A percentile compares a stretch with the other conserved stretches of the same genome.
Conservation (phyloP, 2,888 invertebrate genomes). For the Frankliniella intonsa region DNA sequence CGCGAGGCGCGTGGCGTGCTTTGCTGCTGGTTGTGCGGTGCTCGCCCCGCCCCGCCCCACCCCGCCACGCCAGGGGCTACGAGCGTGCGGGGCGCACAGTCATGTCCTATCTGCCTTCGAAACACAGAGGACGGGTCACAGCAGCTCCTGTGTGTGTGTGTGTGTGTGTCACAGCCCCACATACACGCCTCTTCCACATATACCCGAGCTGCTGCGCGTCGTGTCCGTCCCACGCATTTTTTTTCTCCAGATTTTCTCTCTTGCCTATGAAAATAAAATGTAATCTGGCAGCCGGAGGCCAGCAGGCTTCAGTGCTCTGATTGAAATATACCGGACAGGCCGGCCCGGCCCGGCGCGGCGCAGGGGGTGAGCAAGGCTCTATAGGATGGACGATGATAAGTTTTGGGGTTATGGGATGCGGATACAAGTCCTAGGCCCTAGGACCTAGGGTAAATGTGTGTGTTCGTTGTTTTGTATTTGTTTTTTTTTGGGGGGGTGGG, state of each 20-base stretch:
- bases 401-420: too few species aligned
- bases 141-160: background rate
- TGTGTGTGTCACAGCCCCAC: background rate
- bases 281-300: too few species aligned
- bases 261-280: background rate
- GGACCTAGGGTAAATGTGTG: too few species aligned
- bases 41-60: background rate
- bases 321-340: too few species aligned
- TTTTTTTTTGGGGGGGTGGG: too few species aligned
- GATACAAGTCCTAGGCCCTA: too few species aligned
- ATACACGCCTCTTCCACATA: background rate
- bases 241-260: background rate
- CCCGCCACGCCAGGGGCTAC: background rate
- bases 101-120: background rate
- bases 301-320: too few species aligned
- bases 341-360: too few species aligned
- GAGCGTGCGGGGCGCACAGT: background rate
- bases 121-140: background rate
- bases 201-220: background rate
- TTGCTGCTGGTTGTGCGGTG: background rate
- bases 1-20: background rate
- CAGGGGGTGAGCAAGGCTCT: too few species aligned
- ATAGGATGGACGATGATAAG: too few species aligned
- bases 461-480: too few species aligned
- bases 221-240: background rate